Evolutionary conservation across 2,888 invertebrate genomes (phyloP).

Genomic region (Parelbella ahira): DNA sequence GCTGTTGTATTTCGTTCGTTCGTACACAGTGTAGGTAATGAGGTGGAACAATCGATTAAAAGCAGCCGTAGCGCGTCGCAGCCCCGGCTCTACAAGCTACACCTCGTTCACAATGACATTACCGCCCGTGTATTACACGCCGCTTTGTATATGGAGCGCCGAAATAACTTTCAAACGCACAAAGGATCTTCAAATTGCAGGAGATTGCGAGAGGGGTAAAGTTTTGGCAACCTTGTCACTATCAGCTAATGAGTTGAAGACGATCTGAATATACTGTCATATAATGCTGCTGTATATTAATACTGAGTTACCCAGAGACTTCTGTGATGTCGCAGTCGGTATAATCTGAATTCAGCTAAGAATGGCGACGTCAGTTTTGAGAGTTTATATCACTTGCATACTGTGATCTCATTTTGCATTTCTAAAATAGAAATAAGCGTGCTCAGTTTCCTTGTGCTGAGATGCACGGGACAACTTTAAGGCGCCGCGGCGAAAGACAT

Average conservation of each 20-base stretch:
- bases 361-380: constrained; percentile 44
- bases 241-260: constrained; percentile 66
- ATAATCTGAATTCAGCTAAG: constrained; percentile 35
- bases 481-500: constrained; percentile 18
- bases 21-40: constrained; percentile 23
- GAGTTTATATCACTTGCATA: constrained; percentile 55
- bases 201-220: constrained; percentile 54
- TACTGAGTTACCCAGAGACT: too few species aligned
- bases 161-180: constrained; percentile 66
- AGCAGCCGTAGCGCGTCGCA: constrained; percentile 10
- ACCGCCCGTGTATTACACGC: constrained; percentile 33
- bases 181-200: constrained; percentile 52
- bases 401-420: constrained; percentile 54
- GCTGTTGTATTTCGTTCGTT: too few species aligned
- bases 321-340: constrained; percentile 13
- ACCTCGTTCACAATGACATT: constrained; percentile 19
- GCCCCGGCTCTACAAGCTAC: constrained; percentile 5
- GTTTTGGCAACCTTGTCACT: constrained; percentile 72
- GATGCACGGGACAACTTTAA: constrained; percentile 31
- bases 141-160: constrained; percentile 43
- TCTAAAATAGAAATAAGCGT: constrained; percentile 60
- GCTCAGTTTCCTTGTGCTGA: constrained; percentile 33
- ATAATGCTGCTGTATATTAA: constrained; percentile 23
- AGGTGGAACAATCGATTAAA: constrained; percentile 21
- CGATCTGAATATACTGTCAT: constrained; percentile 55